These are phyloP conservation scores for Sus cebifrons DNA, from an alignment of 2,797 vertebrate genomes.

Conservation along the genomic window DNA sequence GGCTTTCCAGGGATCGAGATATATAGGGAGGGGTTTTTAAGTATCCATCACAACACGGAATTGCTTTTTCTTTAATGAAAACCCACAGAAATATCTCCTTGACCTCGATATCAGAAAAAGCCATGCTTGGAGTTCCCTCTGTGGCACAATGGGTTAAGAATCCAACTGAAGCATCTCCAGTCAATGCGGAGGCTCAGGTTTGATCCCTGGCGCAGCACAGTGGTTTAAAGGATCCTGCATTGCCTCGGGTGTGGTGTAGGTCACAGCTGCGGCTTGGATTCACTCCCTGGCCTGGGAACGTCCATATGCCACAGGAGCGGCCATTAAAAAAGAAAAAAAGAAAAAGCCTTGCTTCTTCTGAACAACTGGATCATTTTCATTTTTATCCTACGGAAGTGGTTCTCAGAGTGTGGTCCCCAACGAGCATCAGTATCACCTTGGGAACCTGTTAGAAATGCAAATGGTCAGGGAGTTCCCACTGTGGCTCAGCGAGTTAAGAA, in stretches of 20 bases:
- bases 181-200: too few relatives aligned
- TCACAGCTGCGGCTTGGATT: too few relatives aligned
- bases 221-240: too few relatives aligned
- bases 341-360: background rate
- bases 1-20: background rate
- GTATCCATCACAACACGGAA: background rate
- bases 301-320: too few relatives aligned
- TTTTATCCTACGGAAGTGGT: background rate
- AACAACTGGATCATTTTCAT: slow-evolving; percentile 1
- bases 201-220: too few relatives aligned
- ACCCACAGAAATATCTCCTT: background rate
- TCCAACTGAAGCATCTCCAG: too few relatives aligned
- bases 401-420: background rate
- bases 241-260: too few relatives aligned
- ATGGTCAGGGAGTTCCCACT: background rate
- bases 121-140: too few relatives aligned
- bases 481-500: too few relatives aligned
- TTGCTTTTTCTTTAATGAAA: slow-evolving; percentile 46
- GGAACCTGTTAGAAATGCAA: slow-evolving; percentile 5
- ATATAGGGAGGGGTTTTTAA: background rate
- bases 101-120: background rate
- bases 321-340: too few relatives aligned
- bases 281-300: too few relatives aligned
- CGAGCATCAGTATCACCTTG: background rate
- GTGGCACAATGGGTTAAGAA: too few relatives aligned